These are phyloP conservation scores for Copidosoma aretas DNA, from an alignment of 2,888 invertebrate species.

Conservation along the genomic window DNA sequence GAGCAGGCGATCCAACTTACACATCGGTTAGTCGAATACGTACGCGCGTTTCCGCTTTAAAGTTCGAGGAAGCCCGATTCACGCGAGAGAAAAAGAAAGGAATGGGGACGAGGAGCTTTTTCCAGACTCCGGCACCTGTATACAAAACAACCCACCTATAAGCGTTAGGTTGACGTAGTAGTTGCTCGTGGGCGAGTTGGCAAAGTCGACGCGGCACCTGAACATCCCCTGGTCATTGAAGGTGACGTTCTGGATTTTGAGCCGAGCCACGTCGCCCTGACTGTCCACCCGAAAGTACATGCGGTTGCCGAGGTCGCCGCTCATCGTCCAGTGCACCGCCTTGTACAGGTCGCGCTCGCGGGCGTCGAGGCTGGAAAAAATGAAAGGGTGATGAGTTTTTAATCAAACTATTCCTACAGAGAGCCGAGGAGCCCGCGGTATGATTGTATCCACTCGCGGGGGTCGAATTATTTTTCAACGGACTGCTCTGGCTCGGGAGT, in stretches of 20 bases:
- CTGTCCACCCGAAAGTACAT: slow-evolving; percentile 78
- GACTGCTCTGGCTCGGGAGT: no score
- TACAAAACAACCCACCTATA: slow-evolving; percentile 75
- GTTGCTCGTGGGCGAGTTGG: slow-evolving; percentile 87
- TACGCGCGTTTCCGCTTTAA: slow-evolving; percentile 14
- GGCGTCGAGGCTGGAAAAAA: slow-evolving; percentile 74
- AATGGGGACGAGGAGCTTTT: background rate
- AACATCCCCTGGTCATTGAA: slow-evolving; percentile 82
- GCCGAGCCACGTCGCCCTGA: slow-evolving; percentile 68
- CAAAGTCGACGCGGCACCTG: slow-evolving; percentile 87
- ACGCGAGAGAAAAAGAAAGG: background rate
- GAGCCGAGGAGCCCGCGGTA: slow-evolving; percentile 5
- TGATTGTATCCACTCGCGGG: no score
- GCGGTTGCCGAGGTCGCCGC: slow-evolving; percentile 77
- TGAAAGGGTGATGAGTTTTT: slow-evolving; percentile 28
- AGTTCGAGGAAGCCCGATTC: slow-evolving; percentile 4
- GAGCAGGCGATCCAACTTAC: background rate
- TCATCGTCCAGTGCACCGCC: slow-evolving; percentile 78
- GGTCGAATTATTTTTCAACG: no score
- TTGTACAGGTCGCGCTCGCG: slow-evolving; percentile 72
- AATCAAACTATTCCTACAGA: slow-evolving; percentile 35
- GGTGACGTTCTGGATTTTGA: slow-evolving; percentile 76
- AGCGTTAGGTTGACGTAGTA: slow-evolving; percentile 85
- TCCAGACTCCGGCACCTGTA: background rate
- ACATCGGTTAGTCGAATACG: slow-evolving; percentile 16